Conservation (phyloP, 2,797 vertebrate genomes). For the Cygnus olor region DNA sequence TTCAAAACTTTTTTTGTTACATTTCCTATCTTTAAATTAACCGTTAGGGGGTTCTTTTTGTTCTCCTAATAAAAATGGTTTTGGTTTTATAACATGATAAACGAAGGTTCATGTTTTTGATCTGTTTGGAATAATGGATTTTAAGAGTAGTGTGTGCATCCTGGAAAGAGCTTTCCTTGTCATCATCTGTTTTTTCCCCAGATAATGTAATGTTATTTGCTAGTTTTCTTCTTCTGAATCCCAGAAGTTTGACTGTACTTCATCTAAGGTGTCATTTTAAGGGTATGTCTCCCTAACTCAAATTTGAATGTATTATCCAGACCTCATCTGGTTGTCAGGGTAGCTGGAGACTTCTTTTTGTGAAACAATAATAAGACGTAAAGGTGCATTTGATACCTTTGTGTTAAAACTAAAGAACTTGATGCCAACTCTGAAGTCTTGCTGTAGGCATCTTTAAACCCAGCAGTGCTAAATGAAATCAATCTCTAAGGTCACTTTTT, state of each 20-base stretch:
- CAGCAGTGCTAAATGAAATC: neutral
- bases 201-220: neutral
- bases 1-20: neutral
- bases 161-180: neutral
- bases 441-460: neutral
- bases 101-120: neutral
- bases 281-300: neutral
- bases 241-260: neutral
- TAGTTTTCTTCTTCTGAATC: neutral
- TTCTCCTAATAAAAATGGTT: neutral
- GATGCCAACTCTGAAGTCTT: neutral
- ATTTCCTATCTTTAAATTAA: neutral
- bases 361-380: neutral
- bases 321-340: neutral
- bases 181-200: neutral
- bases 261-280: neutral
- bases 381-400: neutral
- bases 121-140: neutral
- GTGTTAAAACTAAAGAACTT: neutral
- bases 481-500: constrained; percentile 5
- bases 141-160: neutral
- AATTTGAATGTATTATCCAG: neutral
- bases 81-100: neutral
- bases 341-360: neutral
- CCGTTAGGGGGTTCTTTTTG: neutral